A percentile compares a stretch with the other conserved stretches of the same genome.
These are phyloP conservation scores for Pocillopora verrucosa DNA, from an alignment of 64 coral and sea anemone genomes.

Conservation along the genomic window DNA sequence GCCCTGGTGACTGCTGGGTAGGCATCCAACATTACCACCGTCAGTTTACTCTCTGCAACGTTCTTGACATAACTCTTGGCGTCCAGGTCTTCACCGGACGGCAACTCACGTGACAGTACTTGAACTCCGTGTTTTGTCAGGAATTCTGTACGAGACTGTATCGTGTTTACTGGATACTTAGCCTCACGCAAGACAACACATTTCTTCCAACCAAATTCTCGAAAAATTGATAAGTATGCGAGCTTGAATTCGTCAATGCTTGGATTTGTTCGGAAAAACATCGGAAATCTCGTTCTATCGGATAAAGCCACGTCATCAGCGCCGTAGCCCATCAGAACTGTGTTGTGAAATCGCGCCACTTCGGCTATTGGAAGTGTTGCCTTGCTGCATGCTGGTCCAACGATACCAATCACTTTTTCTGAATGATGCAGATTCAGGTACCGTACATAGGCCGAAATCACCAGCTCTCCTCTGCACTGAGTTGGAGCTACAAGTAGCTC, in stretches of 20 bases:
- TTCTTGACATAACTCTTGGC: conserved; percentile 55
- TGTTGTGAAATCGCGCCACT: conserved; percentile 66
- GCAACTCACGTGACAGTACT: conserved; percentile 71
- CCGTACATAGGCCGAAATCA: conserved; percentile 69
- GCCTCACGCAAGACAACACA: conserved; percentile 66
- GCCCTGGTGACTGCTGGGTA: conserved; percentile 70
- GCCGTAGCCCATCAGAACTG: conserved; percentile 74
- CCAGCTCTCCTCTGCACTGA: conserved; percentile 73
- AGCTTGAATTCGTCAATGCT: conserved; percentile 75
- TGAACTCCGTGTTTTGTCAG: conserved; percentile 54
- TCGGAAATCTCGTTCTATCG: conserved; percentile 65
- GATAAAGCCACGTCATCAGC: conserved; percentile 77
- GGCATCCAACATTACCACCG: conserved; percentile 59
- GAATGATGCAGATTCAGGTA: conserved; percentile 53
- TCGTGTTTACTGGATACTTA: conserved; percentile 62
- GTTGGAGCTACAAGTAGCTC: conserved; percentile 50
- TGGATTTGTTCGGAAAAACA: conserved; percentile 81
- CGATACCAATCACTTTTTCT: conserved; percentile 63
- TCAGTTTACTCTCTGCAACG: conserved; percentile 51
- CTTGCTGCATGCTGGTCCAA: conserved; percentile 74
- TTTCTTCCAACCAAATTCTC: conserved; percentile 50
- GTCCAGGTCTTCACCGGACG: conserved; percentile 51
- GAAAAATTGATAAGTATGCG: conserved; percentile 64
- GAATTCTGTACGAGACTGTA: conserved; percentile 64
- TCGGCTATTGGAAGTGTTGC: conserved; percentile 72